Conservation (phyloP, 2,113 vertebrate genomes). For the Perognathus longimembris region DNA sequence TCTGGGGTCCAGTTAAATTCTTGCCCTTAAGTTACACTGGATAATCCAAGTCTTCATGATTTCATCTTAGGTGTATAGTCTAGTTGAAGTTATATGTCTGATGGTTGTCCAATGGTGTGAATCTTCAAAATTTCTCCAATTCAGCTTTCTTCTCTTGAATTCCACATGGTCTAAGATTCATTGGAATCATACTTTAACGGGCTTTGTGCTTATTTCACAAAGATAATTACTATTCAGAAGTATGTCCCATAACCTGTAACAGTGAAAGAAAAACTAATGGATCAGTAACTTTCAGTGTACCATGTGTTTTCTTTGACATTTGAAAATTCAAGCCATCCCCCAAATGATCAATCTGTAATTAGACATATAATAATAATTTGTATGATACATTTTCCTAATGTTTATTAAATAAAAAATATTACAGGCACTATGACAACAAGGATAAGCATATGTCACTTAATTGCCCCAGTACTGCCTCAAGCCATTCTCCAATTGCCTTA, state of each 20-base stretch:
- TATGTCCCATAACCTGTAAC: neutral
- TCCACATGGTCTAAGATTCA: neutral
- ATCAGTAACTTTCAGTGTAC: neutral
- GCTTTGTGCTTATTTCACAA: slow-evolving; percentile 30
- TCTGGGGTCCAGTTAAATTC: too few species aligned
- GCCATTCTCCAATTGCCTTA: neutral
- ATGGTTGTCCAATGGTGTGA: neutral
- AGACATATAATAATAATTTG: neutral
- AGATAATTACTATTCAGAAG: neutral
- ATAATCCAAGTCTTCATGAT: too few species aligned
- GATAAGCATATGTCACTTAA: neutral
- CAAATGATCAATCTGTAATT: neutral
- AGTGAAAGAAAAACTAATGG: neutral
- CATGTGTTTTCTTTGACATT: neutral
- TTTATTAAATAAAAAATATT: slow-evolving; percentile 36
- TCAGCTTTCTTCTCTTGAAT: slow-evolving; percentile 19
- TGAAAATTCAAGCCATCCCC: slow-evolving; percentile 32
- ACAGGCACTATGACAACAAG: neutral
- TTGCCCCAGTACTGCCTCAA: neutral
- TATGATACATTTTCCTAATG: neutral
- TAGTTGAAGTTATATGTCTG: neutral
- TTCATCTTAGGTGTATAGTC: too few species aligned
- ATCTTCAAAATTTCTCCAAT: neutral
- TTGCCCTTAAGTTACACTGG: too few species aligned
- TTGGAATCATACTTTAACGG: neutral